phyloP scores from a whole-genome alignment of 2,888 invertebrate species.

The Thymelicus acteon region DNA sequence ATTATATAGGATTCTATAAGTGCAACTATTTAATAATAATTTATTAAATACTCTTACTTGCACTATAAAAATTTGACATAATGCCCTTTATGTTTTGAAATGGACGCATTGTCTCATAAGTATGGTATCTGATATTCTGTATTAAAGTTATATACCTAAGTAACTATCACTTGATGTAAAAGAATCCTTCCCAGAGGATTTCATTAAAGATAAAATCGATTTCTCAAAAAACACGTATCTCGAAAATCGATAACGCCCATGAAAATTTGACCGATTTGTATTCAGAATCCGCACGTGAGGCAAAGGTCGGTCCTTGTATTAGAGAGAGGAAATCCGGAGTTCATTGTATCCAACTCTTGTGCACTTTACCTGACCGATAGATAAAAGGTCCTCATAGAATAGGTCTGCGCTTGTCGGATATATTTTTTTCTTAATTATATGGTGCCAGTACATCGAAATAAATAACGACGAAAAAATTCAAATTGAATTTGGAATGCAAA shows the following conservation, averaged over 20 bases:
- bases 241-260: slow-evolving; percentile 83
- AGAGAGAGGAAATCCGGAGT: slow-evolving; percentile 83
- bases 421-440: slow-evolving; percentile 75
- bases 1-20: too few relatives aligned
- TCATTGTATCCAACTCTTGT: slow-evolving; percentile 75
- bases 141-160: not conserved
- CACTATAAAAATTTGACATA: too few relatives aligned
- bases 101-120: not conserved
- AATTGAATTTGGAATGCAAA: slow-evolving; percentile 70
- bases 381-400: slow-evolving; percentile 68
- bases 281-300: slow-evolving; percentile 82
- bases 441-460: slow-evolving; percentile 60
- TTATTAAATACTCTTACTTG: too few relatives aligned
- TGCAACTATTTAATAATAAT: too few relatives aligned
- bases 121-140: not conserved
- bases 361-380: slow-evolving; percentile 80
- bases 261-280: slow-evolving; percentile 73
- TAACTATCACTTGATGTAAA: slow-evolving; percentile 21
- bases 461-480: slow-evolving; percentile 46
- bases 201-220: slow-evolving; percentile 59
- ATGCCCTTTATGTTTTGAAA: not conserved
- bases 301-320: slow-evolving; percentile 78
- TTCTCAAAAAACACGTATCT: slow-evolving; percentile 69
- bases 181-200: slow-evolving; percentile 53
- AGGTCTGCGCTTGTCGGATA: slow-evolving; percentile 56